phyloP scores from a whole-genome alignment of 37 sponge, comb jelly and placozoan genomes.

The Dysidea cf. avara region DNA sequence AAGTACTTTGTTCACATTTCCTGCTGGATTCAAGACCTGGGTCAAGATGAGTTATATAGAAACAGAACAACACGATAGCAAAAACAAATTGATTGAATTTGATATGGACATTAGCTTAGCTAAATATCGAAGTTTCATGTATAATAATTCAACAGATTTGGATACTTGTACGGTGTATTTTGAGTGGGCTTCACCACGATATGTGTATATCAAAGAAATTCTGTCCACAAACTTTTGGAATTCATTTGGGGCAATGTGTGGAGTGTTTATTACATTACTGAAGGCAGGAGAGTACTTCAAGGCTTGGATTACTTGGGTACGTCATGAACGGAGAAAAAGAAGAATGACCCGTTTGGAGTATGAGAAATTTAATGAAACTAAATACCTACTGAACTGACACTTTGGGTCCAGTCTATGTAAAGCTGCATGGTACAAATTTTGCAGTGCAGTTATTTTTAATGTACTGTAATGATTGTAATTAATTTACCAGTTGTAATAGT shows the following conservation, averaged over 20 bases:
- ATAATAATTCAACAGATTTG: constrained; percentile 16
- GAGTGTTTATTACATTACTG: constrained; percentile 49
- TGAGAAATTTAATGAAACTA: too few relatives aligned
- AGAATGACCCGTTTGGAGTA: too few relatives aligned
- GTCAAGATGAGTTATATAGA: constrained; percentile 38
- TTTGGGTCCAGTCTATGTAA: too few relatives aligned
- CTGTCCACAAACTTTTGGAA: constrained; percentile 46
- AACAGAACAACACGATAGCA: not conserved
- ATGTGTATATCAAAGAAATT: constrained; percentile 33
- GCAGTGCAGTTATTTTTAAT: too few relatives aligned
- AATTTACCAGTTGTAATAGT: too few relatives aligned
- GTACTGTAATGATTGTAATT: too few relatives aligned
- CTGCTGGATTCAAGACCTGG: constrained; percentile 48
- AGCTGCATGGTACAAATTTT: too few relatives aligned
- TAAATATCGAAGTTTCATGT: too few relatives aligned
- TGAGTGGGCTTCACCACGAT: constrained; percentile 43
- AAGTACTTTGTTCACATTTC: constrained; percentile 18
- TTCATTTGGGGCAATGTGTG: constrained; percentile 44
- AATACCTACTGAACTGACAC: too few relatives aligned
- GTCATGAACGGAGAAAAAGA: too few relatives aligned
- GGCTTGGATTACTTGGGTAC: too few relatives aligned
- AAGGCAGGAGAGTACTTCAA: constrained; percentile 41
- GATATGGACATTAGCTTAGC: constrained; percentile 8
- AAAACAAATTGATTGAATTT: constrained; percentile 24
- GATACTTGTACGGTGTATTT: constrained; percentile 18